A percentile compares a stretch with the other conserved stretches of the same genome.
These are phyloP conservation scores for Fissipunctia ypsillon DNA, from an alignment of 2,888 invertebrate species.

Conservation along the genomic window DNA sequence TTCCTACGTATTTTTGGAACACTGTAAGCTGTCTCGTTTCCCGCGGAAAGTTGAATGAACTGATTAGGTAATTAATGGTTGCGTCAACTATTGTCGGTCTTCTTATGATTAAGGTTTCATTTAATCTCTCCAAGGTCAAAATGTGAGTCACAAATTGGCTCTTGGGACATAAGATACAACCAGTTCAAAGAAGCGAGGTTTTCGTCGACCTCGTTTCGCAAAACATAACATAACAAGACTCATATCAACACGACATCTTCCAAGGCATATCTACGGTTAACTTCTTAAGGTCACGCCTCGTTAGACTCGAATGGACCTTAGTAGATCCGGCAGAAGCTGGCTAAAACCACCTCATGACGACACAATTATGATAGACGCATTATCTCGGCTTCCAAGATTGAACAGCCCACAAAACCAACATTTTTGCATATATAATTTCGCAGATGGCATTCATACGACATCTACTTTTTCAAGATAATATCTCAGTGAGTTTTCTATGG, in stretches of 20 bases:
- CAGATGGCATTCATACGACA: conserved; percentile 32
- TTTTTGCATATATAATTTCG: conserved; percentile 32
- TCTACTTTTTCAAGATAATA: conserved; percentile 48
- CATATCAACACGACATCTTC: background rate
- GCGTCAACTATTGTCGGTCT: conserved; percentile 37
- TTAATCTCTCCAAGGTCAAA: conserved; percentile 30
- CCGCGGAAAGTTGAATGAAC: conserved; percentile 51
- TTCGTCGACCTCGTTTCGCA: background rate
- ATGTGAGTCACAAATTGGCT: background rate
- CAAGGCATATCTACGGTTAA: background rate
- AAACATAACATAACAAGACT: background rate
- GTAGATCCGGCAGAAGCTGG: background rate
- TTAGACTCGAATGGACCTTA: background rate
- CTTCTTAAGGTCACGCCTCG: background rate
- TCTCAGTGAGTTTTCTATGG: conserved; percentile 56
- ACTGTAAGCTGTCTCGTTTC: conserved; percentile 16
- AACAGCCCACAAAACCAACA: background rate
- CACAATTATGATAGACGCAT: conserved; percentile 8
- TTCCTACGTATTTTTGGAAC: conserved; percentile 29
- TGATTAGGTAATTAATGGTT: conserved; percentile 43
- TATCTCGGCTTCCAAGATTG: background rate
- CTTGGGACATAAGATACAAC: background rate
- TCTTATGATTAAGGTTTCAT: conserved; percentile 28
- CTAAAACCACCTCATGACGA: background rate
- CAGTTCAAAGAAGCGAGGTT: background rate